Percentiles rank a stretch among this genome's conserved stretches.
Evolutionary conservation across 1,140 invertebrate species (phyloP).

Genomic region (Linepithema humile): DNA sequence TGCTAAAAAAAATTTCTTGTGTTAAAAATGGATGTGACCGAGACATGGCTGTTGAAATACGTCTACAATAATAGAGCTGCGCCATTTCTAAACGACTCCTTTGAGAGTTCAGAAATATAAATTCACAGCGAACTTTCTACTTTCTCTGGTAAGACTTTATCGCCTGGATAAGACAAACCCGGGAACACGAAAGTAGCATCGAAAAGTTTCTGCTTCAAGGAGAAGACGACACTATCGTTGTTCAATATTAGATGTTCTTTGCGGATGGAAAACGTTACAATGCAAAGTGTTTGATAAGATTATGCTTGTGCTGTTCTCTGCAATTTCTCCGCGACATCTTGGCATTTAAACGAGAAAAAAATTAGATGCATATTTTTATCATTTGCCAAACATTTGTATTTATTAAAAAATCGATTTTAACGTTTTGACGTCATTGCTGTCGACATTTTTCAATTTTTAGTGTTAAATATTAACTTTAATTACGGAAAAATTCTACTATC

Average conservation of each 20-base stretch:
- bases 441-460: not conserved
- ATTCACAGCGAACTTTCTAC: slow-evolving; percentile 34
- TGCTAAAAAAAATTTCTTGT: not conserved
- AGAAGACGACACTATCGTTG: not conserved
- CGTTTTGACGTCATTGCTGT: not conserved
- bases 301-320: not conserved
- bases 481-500: no score
- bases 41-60: not conserved
- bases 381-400: not conserved
- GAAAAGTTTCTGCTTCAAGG: slow-evolving; percentile 31
- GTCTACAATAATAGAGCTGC: slow-evolving; percentile 1
- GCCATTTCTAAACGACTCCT: slow-evolving; percentile 21
- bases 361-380: not conserved
- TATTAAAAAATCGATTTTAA: not conserved
- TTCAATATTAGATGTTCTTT: slow-evolving; percentile 15
- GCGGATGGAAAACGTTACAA: not conserved
- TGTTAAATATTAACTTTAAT: not conserved
- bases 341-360: not conserved
- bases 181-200: slow-evolving; percentile 38
- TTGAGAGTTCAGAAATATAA: slow-evolving; percentile 47
- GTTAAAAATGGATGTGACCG: not conserved
- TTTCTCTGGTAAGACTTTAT: slow-evolving; percentile 37
- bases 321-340: no score
- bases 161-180: slow-evolving; percentile 37
- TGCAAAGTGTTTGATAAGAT: slow-evolving; percentile 14